Base-by-base conservation (phyloP, 2,113 vertebrate genomes). In the Amphilophus citrinellus region DNA sequence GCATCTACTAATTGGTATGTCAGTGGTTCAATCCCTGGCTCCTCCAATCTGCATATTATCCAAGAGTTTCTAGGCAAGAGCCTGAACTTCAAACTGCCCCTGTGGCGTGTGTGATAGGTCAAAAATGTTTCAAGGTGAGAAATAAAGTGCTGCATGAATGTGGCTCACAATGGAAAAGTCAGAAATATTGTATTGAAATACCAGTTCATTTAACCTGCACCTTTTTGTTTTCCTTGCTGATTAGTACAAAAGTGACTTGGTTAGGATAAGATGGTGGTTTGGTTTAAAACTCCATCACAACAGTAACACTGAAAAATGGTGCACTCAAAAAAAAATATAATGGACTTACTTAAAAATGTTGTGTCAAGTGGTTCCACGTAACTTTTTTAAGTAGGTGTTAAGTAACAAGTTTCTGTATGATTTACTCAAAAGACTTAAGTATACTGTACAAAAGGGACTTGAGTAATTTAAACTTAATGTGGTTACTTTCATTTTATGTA, bases 121-220 rank as follows among this genome's bases (percentile, higher is more conserved):
- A 68, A 20, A 53, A 1, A 4, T 0, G 17, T 53, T 53, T 32
- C 30, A 53, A 30, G 6, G 17, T 13, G 44, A 53, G 17, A 9
- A 71, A 32, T 20, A 32, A 20, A 53, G 22, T 32, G 44, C 42
- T 50, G 5, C 50, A 20, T 20, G 24, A 73, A 71, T 50, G 47
- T 0, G 0, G 50, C 17, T 18, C 2, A 0, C 10, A 18, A 18
- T 18, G 1, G 42, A 18, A 50, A 47, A 44, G 10, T 27, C 22
- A 27, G 13, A 68, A 18, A 50, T 66, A 10, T 10, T 6, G 13
- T n/a, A 24, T 27, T 6, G 39, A 71, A 50, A 68, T 18, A 68
- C 47, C 0, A 18, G 1, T 71, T 56, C 7, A 8, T 56, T 20
- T 71, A 50, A 20, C 50, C 7, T 11, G 42, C 14, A 27, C 39